Conservation (phyloP, 2,888 invertebrate species). For the Portevinia maculata region DNA sequence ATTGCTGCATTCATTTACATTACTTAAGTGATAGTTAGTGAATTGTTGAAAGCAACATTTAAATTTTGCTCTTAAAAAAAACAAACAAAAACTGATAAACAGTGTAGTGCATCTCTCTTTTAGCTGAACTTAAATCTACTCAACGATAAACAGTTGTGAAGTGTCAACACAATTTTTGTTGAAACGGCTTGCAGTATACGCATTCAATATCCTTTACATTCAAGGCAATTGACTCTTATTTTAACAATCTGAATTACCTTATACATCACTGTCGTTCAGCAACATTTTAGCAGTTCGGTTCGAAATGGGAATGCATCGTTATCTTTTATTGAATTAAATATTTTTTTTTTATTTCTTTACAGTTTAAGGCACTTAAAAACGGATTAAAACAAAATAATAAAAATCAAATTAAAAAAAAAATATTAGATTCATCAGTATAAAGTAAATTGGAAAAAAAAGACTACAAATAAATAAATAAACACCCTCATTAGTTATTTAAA, state of each 20-base stretch:
- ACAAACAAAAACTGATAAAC: neutral
- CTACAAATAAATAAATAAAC: conserved; percentile 20
- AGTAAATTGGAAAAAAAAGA: conserved; percentile 7
- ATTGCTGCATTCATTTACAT: conserved; percentile 24
- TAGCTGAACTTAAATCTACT: conserved; percentile 11
- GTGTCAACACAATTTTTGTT: conserved; percentile 8
- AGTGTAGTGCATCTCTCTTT: conserved; percentile 34
- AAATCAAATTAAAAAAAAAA: conserved; percentile 20
- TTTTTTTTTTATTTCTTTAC: conserved; percentile 52
- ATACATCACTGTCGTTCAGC: neutral
- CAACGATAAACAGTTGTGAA: neutral
- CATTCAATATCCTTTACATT: conserved; percentile 3
- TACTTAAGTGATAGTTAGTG: conserved; percentile 20
- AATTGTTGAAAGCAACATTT: conserved; percentile 1
- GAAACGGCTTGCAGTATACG: neutral
- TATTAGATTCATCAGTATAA: conserved; percentile 26
- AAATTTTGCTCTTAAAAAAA: conserved; percentile 1
- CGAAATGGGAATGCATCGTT: conserved; percentile 40
- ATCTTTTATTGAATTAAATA: conserved; percentile 19
- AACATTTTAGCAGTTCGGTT: conserved; percentile 10
- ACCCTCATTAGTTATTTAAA: conserved; percentile 6
- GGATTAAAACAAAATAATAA: conserved; percentile 33
- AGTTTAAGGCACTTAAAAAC: conserved; percentile 57
- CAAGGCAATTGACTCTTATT: conserved; percentile 7
- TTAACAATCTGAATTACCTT: neutral